Evolutionary conservation across 2,888 invertebrate species (phyloP).

Genomic region (Nomada lathburiana): DNA sequence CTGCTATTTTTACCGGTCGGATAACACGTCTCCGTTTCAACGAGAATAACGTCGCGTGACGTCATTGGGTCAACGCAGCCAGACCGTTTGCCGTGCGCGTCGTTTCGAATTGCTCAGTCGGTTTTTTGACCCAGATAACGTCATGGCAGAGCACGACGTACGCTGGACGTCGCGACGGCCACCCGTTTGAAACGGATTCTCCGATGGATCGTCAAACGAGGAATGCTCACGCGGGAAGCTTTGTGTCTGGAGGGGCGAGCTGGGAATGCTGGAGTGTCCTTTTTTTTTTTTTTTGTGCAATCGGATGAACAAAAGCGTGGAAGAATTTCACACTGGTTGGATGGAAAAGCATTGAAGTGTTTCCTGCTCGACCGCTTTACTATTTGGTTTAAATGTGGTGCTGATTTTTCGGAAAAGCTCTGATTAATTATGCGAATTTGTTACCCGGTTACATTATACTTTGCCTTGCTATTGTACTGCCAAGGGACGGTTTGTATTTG

Average conservation of each 20-base stretch:
- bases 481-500: too few species aligned
- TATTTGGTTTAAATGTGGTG: too few species aligned
- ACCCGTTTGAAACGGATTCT: constrained; percentile 12
- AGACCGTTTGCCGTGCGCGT: constrained; percentile 74
- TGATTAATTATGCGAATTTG: too few species aligned
- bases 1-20: constrained; percentile 73
- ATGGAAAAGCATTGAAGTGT: background rate
- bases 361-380: too few species aligned
- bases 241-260: background rate
- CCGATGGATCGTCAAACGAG: background rate
- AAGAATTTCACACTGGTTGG: background rate
- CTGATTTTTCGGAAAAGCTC: too few species aligned
- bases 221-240: background rate
- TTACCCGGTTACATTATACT: too few species aligned
- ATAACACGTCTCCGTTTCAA: constrained; percentile 73
- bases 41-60: constrained; percentile 78
- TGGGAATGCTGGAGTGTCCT: background rate
- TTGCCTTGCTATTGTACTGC: too few species aligned
- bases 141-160: constrained; percentile 57
- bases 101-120: constrained; percentile 75
- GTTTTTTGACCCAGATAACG: constrained; percentile 78
- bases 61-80: constrained; percentile 72
- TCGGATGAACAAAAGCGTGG: background rate
- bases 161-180: constrained; percentile 23
- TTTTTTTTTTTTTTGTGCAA: background rate